Evolutionary conservation across 2,888 invertebrate species (phyloP).

Genomic region (Cheilosia impressa): DNA sequence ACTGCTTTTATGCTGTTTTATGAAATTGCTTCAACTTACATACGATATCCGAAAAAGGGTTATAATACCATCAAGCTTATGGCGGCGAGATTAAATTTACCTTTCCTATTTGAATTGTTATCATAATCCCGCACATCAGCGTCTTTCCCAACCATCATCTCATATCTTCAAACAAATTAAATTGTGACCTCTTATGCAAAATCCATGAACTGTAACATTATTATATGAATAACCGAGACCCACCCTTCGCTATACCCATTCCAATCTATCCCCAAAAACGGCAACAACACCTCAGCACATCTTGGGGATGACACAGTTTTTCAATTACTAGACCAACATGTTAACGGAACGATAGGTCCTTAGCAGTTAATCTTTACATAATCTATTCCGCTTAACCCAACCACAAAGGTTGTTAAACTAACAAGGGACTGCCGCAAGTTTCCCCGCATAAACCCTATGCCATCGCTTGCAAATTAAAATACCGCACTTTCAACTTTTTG

Average conservation of each 20-base stretch:
- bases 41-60: too few species aligned
- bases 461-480: constrained; percentile 11
- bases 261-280: neutral
- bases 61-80: too few species aligned
- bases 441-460: neutral
- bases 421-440: constrained; percentile 34
- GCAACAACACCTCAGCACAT: neutral
- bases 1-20: too few species aligned
- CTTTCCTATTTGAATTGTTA: too few species aligned
- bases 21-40: too few species aligned
- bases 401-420: constrained; percentile 11
- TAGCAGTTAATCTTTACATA: constrained; percentile 1
- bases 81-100: too few species aligned
- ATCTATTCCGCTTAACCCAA: constrained; percentile 2
- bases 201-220: too few species aligned
- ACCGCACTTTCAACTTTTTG: neutral
- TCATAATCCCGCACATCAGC: too few species aligned
- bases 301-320: constrained; percentile 11
- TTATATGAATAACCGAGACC: neutral
- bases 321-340: neutral
- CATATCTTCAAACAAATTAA: too few species aligned
- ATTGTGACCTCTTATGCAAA: too few species aligned
- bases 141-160: too few species aligned
- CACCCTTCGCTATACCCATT: neutral
- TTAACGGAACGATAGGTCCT: constrained; percentile 2